These are phyloP conservation scores for Elysia crispata DNA, from an alignment of 2,888 invertebrate species.

Conservation along the genomic window DNA sequence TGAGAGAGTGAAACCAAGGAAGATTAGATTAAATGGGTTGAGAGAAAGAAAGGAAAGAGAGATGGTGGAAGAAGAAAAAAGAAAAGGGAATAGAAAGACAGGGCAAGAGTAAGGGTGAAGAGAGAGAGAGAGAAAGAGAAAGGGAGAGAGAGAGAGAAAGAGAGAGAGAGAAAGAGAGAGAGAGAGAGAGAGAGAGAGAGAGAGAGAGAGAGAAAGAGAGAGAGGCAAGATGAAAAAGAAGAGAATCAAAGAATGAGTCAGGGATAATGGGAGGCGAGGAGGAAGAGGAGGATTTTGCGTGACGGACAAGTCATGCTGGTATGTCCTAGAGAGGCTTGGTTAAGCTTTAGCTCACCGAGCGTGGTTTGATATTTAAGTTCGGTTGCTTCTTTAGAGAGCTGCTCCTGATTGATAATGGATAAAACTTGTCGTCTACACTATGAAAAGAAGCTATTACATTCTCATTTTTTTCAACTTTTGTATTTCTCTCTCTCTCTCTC, in stretches of 20 bases:
- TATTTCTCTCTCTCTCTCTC: too few species aligned
- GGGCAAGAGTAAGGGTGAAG: not conserved
- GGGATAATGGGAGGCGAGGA: not conserved
- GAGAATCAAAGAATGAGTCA: not conserved
- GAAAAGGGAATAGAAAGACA: not conserved
- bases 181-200: constrained; percentile 9
- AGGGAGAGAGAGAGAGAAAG: not conserved
- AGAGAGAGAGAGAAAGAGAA: not conserved
- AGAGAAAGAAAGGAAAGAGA: not conserved
- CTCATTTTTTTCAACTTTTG: too few species aligned
- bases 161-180: constrained; percentile 33
- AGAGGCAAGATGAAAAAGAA: not conserved
- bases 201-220: too few species aligned
- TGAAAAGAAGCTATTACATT: too few species aligned
- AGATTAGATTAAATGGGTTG: too few species aligned
- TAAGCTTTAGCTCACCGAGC: too few species aligned
- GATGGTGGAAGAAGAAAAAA: not conserved
- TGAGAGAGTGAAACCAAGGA: too few species aligned
- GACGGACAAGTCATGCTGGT: constrained; percentile 5
- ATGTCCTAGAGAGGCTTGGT: too few species aligned
- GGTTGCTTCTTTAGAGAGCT: too few species aligned
- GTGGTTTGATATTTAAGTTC: too few species aligned
- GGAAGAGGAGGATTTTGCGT: not conserved
- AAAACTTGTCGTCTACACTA: too few species aligned
- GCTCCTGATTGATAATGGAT: too few species aligned